These are phyloP conservation scores for Leptopilina drosophilae DNA, from an alignment of 2,888 invertebrate species.

Conservation along the genomic window DNA sequence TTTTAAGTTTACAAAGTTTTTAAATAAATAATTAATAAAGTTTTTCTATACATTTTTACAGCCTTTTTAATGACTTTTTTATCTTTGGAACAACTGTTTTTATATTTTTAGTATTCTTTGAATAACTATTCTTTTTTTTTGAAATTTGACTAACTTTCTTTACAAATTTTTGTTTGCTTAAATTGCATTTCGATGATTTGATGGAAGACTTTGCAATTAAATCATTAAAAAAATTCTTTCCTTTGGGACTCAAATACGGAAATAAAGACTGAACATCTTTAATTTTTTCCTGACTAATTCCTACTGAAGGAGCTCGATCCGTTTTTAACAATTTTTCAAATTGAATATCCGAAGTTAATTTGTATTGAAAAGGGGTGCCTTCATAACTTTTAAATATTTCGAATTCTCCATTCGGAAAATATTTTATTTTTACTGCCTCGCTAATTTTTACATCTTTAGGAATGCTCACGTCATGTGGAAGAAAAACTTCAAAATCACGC, in stretches of 20 bases:
- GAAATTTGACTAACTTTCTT: no score
- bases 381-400: not conserved
- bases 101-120: no score
- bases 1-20: no score
- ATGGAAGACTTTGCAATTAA: not conserved
- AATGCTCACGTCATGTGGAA: constrained; percentile 8
- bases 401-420: not conserved
- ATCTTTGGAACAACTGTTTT: no score
- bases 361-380: not conserved
- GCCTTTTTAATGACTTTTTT: no score
- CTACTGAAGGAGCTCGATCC: not conserved
- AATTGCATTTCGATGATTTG: not conserved
- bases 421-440: not conserved
- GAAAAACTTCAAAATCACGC: constrained; percentile 46
- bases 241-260: not conserved
- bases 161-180: no score
- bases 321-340: not conserved
- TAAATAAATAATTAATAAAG: no score
- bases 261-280: not conserved
- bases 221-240: not conserved
- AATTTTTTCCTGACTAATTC: not conserved
- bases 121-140: no score
- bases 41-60: no score
- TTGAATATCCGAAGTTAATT: not conserved
- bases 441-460: not conserved